Evolutionary conservation across 2,888 invertebrate species (phyloP), one percentile per base, ranked within the genome.

Genomic region (Mimas tiliae): DNA sequence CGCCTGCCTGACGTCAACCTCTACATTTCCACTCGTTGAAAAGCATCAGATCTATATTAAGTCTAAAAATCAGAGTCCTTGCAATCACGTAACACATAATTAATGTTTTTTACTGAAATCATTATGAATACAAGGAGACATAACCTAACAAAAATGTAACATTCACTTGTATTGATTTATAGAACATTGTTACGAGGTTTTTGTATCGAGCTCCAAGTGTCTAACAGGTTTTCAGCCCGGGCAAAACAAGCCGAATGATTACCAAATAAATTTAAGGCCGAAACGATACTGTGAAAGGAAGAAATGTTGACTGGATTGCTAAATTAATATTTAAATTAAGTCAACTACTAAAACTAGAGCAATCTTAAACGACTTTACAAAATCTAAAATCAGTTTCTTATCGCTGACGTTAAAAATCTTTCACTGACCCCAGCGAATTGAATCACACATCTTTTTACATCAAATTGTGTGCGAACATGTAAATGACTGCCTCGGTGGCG

Each of bases 211-310:
- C 58, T 38, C 12, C 19, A 42, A 58, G 16, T 21, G 58, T 58
- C 38, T 12, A 42, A 58, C 58, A 42, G 58, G 58, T 58, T 55
- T 58, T 11, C 38, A n/a, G 42, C 19, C 4, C 42, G 11, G 19
- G 38, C 19, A 16, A 16, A 42, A 42, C 58, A 38, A 58, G 11
- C 58, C 16, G 4, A 58, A 42, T 42, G 34, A 42, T 58, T 58
- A 58, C 38, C 58, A 58, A 58, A 58, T 21, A 42, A 19, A 58
- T 42, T 38, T 58, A 58, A 42, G 42, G 42, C 58, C 63, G 34
- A 63, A 63, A 50, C 50, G 33, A 42, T 11, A 12, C 58, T 12
- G 58, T 42, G 42, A 58, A 58, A 58, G 58, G 42, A 42, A 42
- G 58, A 58, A 55, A 58, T 38, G 38, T 58, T 12, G 19, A 58